A percentile compares a stretch with the other conserved stretches of the same genome.
These are phyloP conservation scores for Microtus oregoni DNA, from an alignment of 2,113 vertebrate genomes.

Conservation along the genomic window DNA sequence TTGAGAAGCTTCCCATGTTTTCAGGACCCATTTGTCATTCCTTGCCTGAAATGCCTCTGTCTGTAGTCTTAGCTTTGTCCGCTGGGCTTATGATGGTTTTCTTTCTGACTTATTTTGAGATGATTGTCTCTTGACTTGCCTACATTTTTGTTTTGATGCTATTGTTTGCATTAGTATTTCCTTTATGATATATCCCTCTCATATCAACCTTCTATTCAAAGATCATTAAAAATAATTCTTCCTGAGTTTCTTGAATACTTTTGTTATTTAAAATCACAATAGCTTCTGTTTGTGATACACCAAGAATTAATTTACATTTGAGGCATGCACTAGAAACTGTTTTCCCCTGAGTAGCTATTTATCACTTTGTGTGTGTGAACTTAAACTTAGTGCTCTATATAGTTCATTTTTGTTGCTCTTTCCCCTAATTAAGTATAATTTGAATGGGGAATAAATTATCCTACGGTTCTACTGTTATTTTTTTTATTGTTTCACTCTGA, in stretches of 20 bases:
- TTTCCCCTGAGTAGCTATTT: background rate
- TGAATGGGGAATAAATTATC: background rate
- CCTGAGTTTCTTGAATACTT: background rate
- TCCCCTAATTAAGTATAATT: background rate
- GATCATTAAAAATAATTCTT: background rate
- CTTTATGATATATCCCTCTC: constrained; percentile 24
- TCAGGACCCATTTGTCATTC: background rate
- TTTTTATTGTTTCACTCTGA: background rate
- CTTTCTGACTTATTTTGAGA: background rate
- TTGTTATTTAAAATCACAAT: background rate
- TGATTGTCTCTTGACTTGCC: background rate
- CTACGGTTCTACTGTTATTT: background rate
- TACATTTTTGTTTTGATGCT: background rate
- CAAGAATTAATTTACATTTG: constrained; percentile 26
- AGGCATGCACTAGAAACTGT: background rate
- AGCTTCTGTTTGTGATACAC: background rate
- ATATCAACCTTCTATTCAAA: background rate
- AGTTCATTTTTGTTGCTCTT: background rate
- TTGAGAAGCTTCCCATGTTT: background rate
- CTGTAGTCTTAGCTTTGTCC: background rate
- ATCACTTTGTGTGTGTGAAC: background rate
- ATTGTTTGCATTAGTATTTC: background rate
- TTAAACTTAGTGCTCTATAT: background rate
- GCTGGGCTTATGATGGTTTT: background rate
- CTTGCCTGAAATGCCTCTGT: background rate